Evolutionary conservation across 1,140 invertebrate genomes (phyloP), one percentile per base, ranked within the genome.

Genomic region (Procambarus virginalis): DNA sequence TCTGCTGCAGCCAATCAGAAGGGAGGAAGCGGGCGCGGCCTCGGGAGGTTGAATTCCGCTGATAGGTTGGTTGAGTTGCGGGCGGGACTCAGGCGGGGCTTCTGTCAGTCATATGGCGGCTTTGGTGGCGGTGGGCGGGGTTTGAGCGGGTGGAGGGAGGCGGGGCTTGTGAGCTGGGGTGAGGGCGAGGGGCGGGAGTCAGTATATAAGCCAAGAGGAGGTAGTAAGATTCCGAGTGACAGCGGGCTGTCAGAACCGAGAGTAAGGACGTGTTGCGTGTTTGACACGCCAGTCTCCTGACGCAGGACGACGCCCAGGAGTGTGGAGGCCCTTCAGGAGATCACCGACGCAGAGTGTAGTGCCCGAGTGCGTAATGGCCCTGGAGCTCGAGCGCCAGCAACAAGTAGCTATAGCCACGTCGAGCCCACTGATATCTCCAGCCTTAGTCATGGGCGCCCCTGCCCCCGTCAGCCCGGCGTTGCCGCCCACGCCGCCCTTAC

Each of bases 131-230:
- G 64, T 48, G 79, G 86, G 86, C n/a, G 86, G 86, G 76, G 86
- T 78, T 17, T 70, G 12, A n/a, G 3, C 34, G 75, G 79, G 64
- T 82, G 46, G 48, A 79, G 79, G 73, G 55, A 46, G 64, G 55
- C n/a, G 86, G 86, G 76, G 86, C 79, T 17, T 70, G 12, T 20
- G 3, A 81, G 79, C 78, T 82, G 46, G 48, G 86, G 79, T 81
- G 55, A 48, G 64, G 55, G 48, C 79, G 73, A 88, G 86, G 91
- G 91, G 91, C 78, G 89, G 83, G 89, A 85, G 89, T 91, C 89
- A 91, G 89, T 91, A 91, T 91, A 91, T 85, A 91, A 91, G 89
- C 83, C 89, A 70, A 68, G 89, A 85, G 89, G 82, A 60, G 45
- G 83, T 91, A 91, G 83, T 84, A 91, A 91, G 89, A 85, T 91